A percentile compares a stretch with the other conserved stretches of the same genome.
phyloP scores from a whole-genome alignment of 2,113 vertebrate species.

The Trachemys scripta region DNA sequence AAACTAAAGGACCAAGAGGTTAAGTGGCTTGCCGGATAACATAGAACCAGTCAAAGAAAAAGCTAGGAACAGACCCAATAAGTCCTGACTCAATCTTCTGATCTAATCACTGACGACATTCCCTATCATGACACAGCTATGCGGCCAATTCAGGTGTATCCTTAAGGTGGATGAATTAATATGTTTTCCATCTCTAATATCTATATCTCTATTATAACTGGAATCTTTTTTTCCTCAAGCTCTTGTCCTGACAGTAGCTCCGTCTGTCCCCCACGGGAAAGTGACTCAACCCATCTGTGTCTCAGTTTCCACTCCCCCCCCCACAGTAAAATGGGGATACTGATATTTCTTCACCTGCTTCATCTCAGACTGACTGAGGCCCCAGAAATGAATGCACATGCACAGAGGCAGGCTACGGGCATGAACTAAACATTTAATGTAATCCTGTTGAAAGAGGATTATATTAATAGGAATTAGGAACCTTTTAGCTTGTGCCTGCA shows the following conservation, averaged over 20 bases:
- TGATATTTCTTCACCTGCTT: background rate
- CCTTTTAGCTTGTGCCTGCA: background rate
- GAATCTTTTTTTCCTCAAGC: background rate
- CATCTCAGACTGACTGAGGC: background rate
- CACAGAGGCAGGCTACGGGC: background rate
- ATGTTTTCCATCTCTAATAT: background rate
- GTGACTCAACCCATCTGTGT: background rate
- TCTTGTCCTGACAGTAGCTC: background rate
- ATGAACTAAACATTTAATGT: background rate
- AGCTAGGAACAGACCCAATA: slow-evolving; percentile 15
- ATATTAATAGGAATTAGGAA: background rate
- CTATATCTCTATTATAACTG: background rate
- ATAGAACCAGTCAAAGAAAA: background rate
- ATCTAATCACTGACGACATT: slow-evolving; percentile 14
- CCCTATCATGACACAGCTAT: rapidly evolving
- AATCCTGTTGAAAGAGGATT: background rate
- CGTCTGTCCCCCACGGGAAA: background rate
- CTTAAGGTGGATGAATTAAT: slow-evolving; percentile 10
- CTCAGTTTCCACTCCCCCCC: background rate
- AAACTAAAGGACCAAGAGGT: background rate
- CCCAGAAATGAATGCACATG: background rate
- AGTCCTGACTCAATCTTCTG: slow-evolving; percentile 40
- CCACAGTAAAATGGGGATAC: background rate
- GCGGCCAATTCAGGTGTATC: slow-evolving; percentile 21
- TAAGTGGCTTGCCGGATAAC: background rate